phyloP scores from a whole-genome alignment of 2,113 vertebrate genomes.

The Ceuthmochares aereus region DNA sequence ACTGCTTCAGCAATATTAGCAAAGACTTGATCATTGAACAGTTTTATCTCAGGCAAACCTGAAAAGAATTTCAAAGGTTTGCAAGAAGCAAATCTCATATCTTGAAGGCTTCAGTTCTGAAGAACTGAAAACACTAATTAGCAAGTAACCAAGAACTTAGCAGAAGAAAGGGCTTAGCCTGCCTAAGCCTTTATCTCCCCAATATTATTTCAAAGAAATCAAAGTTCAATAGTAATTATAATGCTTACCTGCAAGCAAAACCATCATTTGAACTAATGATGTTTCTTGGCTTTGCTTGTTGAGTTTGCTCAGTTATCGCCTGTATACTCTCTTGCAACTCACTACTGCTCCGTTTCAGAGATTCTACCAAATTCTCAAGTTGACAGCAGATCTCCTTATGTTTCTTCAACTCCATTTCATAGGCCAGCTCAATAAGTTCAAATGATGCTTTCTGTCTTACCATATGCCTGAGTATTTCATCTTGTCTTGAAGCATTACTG shows the following conservation, averaged over 20 bases:
- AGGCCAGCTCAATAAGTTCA: constrained; percentile 86
- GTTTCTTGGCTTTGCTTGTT: constrained; percentile 69
- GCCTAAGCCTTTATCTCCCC: not conserved
- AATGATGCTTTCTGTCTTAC: constrained; percentile 89
- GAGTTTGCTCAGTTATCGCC: constrained; percentile 73
- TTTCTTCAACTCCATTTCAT: constrained; percentile 83
- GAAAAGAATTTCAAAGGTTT: not conserved
- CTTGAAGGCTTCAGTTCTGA: not conserved
- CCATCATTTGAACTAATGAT: constrained; percentile 81
- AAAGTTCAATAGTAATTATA: not conserved
- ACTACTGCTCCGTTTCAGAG: constrained; percentile 70
- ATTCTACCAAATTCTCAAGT: constrained; percentile 74
- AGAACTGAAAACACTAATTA: not conserved
- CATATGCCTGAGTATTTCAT: constrained; percentile 84
- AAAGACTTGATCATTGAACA: not conserved
- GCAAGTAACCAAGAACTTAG: not conserved
- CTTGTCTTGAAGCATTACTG: constrained; percentile 81
- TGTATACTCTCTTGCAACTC: constrained; percentile 69
- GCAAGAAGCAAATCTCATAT: not conserved
- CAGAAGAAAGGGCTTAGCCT: not conserved
- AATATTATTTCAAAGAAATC: not conserved
- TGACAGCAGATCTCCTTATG: constrained; percentile 72
- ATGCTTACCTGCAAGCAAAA: constrained; percentile 81
- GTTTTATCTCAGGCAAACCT: not conserved
- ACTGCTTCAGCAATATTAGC: not conserved